These are phyloP conservation scores for Onychostoma macrolepis DNA, from an alignment of 2,113 vertebrate species.

Conservation along the genomic window DNA sequence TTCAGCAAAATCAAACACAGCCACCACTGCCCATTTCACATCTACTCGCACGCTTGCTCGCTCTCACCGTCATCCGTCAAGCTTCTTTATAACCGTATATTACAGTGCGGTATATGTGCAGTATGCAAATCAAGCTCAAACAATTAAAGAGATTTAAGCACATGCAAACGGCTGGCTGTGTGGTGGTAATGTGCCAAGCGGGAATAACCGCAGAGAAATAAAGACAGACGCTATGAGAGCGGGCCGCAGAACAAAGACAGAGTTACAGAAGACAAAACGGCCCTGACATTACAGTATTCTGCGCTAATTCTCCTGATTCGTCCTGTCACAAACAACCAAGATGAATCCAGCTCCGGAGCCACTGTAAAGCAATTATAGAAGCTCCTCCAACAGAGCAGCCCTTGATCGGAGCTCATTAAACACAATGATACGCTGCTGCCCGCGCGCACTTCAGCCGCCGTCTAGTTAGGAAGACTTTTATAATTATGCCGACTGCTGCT, in stretches of 20 bases:
- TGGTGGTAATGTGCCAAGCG: constrained; percentile 18
- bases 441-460: not conserved
- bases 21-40: constrained; percentile 4
- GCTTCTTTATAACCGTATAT: not conserved
- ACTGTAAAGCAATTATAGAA: constrained; percentile 44
- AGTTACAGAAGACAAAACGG: constrained; percentile 16
- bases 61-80: not conserved
- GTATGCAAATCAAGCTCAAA: constrained; percentile 48
- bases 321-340: constrained; percentile 33
- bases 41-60: not conserved
- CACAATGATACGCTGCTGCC: constrained; percentile 9
- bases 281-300: not conserved
- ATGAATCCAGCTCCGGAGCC: not conserved
- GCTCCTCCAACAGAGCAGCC: constrained; percentile 10
- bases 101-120: not conserved
- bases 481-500: constrained; percentile 39
- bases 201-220: constrained; percentile 22
- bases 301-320: constrained; percentile 36
- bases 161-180: constrained; percentile 44
- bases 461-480: constrained; percentile 36
- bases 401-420: constrained; percentile 47
- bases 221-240: not conserved
- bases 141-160: constrained; percentile 42
- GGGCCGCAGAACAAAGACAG: constrained; percentile 17
- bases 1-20: constrained; percentile 17